Percentiles rank a stretch among this genome's conserved stretches.
These are phyloP conservation scores for Sarcophilus harrisii DNA, from an alignment of 2,797 vertebrate genomes.

Conservation along the genomic window DNA sequence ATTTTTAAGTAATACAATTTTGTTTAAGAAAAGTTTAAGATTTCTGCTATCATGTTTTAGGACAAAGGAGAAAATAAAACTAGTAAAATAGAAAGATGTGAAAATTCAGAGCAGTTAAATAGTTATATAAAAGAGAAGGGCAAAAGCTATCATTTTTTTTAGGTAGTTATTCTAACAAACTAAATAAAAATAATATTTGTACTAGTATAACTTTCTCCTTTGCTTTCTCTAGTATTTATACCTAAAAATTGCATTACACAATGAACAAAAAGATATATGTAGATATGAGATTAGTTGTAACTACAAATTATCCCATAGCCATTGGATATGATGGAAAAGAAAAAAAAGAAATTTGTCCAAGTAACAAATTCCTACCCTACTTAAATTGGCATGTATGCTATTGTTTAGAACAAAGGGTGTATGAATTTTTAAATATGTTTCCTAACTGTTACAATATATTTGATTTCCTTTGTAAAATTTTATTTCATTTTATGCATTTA, in stretches of 20 bases:
- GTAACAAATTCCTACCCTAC: background rate
- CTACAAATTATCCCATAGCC: background rate
- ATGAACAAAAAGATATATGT: conserved; percentile 20
- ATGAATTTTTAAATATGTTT: background rate
- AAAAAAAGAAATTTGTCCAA: conserved; percentile 28
- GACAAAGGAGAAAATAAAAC: conserved; percentile 35
- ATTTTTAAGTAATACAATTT: conserved; percentile 12
- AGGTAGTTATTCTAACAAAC: background rate
- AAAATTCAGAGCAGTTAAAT: conserved; percentile 30
- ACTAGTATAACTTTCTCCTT: conserved; percentile 34
- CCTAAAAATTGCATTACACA: conserved; percentile 23
- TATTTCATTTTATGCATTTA: background rate
- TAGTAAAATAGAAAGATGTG: conserved; percentile 38
- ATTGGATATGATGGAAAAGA: conserved; percentile 6
- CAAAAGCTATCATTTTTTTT: background rate
- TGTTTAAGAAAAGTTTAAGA: background rate
- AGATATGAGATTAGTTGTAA: conserved; percentile 5
- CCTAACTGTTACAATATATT: background rate
- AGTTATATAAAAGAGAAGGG: background rate
- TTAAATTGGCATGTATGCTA: background rate
- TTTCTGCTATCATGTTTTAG: background rate
- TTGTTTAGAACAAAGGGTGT: background rate
- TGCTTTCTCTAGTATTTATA: conserved; percentile 1
- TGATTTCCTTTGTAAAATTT: background rate
- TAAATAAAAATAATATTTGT: conserved; percentile 24